Evolutionary conservation across 64 coral and sea anemone species (phyloP), one percentile per base, ranked within the genome.

Genomic region (Montipora capricornis): DNA sequence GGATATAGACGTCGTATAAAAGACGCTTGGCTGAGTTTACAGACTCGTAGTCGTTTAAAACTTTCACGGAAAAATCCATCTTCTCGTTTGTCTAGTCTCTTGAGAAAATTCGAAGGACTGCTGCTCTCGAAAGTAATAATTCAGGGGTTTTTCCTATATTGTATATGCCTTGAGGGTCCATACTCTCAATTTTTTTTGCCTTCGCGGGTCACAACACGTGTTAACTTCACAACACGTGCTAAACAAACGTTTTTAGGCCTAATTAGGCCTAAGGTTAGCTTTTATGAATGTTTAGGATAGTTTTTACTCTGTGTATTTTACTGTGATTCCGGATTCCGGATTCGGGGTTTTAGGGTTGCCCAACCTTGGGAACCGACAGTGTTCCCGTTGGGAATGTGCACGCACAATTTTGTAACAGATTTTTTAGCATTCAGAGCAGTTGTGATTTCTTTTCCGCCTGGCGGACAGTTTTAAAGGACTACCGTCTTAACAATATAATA

Each of bases 11-110:
- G 45, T 95, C 77, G 60, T 90, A 95, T 52, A 95, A 20, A 20
- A 95, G 93, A 47, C 89, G 93, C 49, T 83, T 77, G 2, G 93
- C 93, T 71, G 82, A 74, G 12, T 90, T 89, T 49, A 95, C 20
- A n/a, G 93, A 84, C 11, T 88, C 88, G 58, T 6, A 24, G 58
- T 90, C 88, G 73, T 51, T 90, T 53, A 95, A 76, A 67, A 90
- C 83, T 59, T 58, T 68, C 49, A 95, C 80, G 10, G 75, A 81
- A 69, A 90, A 89, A 51, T 95, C 77, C 93, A 95, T 95, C 53
- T 79, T 78, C 45, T 22, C 50, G 20, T 24, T 37, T 20, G 5
- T 29, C 14, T 15, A 15, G 10, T 4, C 68, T 71, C 5, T 14
- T 4, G 17, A 71, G 68, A 71, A 20, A 64, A 64, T 64, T 71